Base-by-base conservation (phyloP, 2,888 invertebrate species). In the Drosophila silvestris region DNA sequence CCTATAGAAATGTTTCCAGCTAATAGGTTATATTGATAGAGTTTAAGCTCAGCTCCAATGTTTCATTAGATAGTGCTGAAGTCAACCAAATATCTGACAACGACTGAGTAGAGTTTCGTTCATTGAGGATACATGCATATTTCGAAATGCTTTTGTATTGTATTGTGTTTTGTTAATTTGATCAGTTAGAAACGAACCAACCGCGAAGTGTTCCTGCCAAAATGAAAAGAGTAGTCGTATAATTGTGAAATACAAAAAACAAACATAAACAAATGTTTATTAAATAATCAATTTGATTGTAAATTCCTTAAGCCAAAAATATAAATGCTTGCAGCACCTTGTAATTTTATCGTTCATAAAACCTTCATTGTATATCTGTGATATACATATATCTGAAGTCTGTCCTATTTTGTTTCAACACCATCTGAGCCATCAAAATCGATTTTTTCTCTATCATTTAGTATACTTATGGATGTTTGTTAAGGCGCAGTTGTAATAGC, bases 161-260 rank as follows among this genome's bases (percentile, higher is more conserved):
- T 76, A 54, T 66, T 79, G 74, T 62, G 54, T 39, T 82, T 69
- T 79, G 85, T 79, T 85, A 76, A 72, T 76, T 87, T 68, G 59
- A 68, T 53, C 28, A 61, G 70, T 70, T 52, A 28, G 58, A 73
- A 78, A 57, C 74, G 56, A 79, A 78, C 67, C 78, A 84, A 76
- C 74, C 82, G 71, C 62, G 74, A 82, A 78, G 77, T 84, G 82
- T 84, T 89, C 81, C 77, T 74, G 74, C 77, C 78, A 84, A 73
- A 39, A 62, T 32, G 10, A 59, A 22, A 56, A 54, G 51, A 66
- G 22, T 47, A 32, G 57, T 22, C 19, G 12, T 51, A 44, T 50
- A 61, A 70, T 58, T 63, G 32, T 69, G 60, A 69, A 32, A 53
- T 63, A 35, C 16, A 53, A 12, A 57, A 50, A 52, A 3, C 7